Evolutionary conservation across 2,113 vertebrate genomes (phyloP).

Genomic region (Sialia sialis): DNA sequence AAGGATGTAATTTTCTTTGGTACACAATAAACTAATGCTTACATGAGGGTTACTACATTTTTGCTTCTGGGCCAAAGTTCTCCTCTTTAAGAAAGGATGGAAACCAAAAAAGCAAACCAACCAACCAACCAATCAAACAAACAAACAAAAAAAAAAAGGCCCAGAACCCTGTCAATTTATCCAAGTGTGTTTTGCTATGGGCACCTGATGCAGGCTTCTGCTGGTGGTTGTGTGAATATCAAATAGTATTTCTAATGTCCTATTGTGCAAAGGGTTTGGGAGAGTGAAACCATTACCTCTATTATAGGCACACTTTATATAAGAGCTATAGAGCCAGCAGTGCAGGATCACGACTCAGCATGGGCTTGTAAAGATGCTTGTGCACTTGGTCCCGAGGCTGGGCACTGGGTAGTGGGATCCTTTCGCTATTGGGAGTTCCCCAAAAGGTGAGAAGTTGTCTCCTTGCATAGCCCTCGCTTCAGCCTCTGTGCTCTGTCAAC

Average conservation of each 20-base stretch:
- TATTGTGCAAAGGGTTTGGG: conserved; percentile 6
- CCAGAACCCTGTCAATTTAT: conserved; percentile 1
- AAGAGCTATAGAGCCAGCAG: conserved; percentile 49
- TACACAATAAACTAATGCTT: conserved; percentile 64
- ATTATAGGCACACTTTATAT: conserved; percentile 52
- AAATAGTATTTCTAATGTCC: conserved; percentile 10
- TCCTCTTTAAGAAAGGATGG: neutral
- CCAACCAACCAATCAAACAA: too few species aligned
- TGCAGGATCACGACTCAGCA: conserved; percentile 51
- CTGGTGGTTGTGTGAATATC: conserved; percentile 48
- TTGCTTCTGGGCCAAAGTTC: conserved; percentile 45
- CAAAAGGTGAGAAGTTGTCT: conserved; percentile 50
- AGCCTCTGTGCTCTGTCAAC: conserved; percentile 4
- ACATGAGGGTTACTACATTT: neutral
- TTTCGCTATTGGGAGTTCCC: conserved; percentile 21
- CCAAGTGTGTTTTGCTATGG: neutral
- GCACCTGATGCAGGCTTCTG: conserved; percentile 27
- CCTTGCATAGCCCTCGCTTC: conserved; percentile 49
- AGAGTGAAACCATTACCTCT: conserved; percentile 59
- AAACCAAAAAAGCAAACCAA: neutral
- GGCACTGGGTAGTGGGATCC: conserved; percentile 38
- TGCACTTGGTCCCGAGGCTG: conserved; percentile 45
- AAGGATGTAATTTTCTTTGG: conserved; percentile 75
- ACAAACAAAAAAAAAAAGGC: neutral
- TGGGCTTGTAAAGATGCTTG: conserved; percentile 47